These are phyloP conservation scores for Glaucomys volans DNA, from an alignment of 2,113 vertebrate genomes.

Conservation along the genomic window DNA sequence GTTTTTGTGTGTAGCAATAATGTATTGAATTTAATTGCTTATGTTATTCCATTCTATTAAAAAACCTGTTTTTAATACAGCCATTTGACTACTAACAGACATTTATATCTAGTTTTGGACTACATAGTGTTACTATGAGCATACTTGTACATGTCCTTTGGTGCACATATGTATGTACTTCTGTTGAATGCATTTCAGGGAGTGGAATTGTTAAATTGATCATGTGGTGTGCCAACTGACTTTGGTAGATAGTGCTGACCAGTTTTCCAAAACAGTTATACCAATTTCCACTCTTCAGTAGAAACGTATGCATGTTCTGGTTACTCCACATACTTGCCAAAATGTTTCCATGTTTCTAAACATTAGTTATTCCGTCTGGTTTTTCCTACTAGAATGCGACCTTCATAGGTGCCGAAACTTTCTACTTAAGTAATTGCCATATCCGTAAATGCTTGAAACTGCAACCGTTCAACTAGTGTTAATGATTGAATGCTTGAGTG, in stretches of 20 bases:
- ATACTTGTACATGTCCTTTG: neutral
- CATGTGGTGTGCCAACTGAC: neutral
- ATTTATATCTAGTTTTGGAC: neutral
- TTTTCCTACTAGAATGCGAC: neutral
- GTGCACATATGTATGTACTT: rapidly evolving
- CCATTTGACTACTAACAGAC: neutral
- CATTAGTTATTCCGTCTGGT: neutral
- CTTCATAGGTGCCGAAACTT: neutral
- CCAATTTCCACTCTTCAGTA: neutral
- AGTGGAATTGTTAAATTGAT: neutral
- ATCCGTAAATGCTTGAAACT: neutral
- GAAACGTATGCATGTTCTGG: neutral
- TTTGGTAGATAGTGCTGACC: neutral
- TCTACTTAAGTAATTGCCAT: neutral
- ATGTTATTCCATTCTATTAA: neutral
- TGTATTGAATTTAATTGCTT: constrained; percentile 6
- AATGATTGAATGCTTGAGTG: neutral
- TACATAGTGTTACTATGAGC: neutral
- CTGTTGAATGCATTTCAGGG: neutral
- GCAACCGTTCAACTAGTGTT: neutral
- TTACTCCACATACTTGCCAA: neutral
- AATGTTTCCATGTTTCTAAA: neutral
- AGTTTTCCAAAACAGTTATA: neutral
- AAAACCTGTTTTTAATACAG: neutral
- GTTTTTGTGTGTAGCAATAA: neutral